A percentile compares a stretch with the other conserved stretches of the same genome.
Conservation (phyloP, 1,140 invertebrate genomes). For the Andrena cerasifolii region DNA sequence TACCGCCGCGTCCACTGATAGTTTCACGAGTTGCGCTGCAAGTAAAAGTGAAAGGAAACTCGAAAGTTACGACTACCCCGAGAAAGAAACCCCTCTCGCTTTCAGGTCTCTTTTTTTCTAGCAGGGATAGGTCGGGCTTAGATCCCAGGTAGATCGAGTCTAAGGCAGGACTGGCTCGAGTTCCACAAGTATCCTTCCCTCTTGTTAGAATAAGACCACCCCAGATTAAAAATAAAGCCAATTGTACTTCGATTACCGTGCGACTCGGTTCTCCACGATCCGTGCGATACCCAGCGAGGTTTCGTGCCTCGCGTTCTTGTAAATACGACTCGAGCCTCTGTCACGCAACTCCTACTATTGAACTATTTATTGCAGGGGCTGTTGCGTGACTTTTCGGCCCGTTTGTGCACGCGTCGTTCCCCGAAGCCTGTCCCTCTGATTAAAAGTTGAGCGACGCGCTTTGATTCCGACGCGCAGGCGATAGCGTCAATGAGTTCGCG, state of each 20-base stretch:
- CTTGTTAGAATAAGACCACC: too few species aligned
- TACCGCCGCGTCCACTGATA: not conserved
- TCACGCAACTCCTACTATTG: constrained; percentile 23
- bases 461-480: constrained; percentile 2
- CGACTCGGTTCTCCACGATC: too few species aligned
- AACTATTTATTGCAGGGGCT: constrained; percentile 4
- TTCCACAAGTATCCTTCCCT: too few species aligned
- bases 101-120: too few species aligned
- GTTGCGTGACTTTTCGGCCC: constrained; percentile 19
- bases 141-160: too few species aligned
- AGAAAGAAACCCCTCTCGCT: too few species aligned
- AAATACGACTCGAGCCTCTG: not conserved
- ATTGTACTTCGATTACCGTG: too few species aligned
- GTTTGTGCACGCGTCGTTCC: not conserved
- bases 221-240: too few species aligned
- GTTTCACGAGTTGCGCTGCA: not conserved
- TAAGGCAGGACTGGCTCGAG: too few species aligned
- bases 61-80: too few species aligned
- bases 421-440: not conserved
- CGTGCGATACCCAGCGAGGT: not conserved
- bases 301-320: not conserved
- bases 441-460: constrained; percentile 10
- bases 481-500: constrained; percentile 3
- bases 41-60: not conserved
- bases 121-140: too few species aligned